A percentile compares a stretch with the other conserved stretches of the same genome.
Conservation (phyloP, 2,888 invertebrate genomes). For the Lutraria lutraria region DNA sequence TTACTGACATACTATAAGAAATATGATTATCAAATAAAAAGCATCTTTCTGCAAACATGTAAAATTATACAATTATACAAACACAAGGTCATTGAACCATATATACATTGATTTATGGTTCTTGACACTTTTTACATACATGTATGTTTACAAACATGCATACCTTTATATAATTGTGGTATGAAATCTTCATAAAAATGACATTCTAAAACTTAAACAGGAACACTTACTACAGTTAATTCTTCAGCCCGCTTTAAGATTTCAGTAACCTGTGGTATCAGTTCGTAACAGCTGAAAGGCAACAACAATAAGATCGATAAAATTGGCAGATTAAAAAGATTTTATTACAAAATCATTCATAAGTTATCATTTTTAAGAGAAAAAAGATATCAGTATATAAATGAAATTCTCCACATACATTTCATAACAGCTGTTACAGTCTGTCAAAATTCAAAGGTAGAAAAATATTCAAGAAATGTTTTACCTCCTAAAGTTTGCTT, state of each 20-base stretch:
- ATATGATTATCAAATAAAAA: no score
- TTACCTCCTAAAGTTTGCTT: constrained; percentile 79
- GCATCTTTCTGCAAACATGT: no score
- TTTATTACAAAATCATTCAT: not conserved
- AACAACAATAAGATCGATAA: not conserved
- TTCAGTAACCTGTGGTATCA: constrained; percentile 64
- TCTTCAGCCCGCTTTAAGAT: constrained; percentile 63
- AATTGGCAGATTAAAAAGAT: not conserved
- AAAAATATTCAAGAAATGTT: not conserved
- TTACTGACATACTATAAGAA: no score
- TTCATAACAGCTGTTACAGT: no score
- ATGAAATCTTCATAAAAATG: no score
- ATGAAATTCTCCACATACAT: not conserved
- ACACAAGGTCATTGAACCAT: no score
- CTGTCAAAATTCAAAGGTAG: not conserved
- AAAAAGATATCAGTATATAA: not conserved
- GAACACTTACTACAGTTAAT: constrained; percentile 55
- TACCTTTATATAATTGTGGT: no score
- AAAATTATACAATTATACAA: no score
- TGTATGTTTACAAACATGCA: no score
- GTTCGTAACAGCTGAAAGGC: constrained; percentile 65
- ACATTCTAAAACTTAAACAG: not conserved
- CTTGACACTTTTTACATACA: no score
- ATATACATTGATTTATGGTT: no score
- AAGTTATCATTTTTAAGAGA: not conserved